Evolutionary conservation across 1,140 invertebrate genomes (phyloP), one percentile per base, ranked within the genome.

Genomic region (Eumaeus atala): DNA sequence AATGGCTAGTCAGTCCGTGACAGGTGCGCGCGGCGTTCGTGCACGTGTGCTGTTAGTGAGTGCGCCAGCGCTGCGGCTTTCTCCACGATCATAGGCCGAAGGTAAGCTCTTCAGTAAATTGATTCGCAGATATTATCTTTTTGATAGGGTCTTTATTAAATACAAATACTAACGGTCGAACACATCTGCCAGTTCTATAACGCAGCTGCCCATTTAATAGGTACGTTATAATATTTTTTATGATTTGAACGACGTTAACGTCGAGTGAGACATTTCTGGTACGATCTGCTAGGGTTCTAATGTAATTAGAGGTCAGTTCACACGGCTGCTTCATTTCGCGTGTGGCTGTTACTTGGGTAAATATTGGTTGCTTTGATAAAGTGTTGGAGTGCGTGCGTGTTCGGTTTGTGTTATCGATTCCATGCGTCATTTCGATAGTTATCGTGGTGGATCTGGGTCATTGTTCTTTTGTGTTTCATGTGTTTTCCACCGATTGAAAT

Each of bases 21-120:
- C 82, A 86, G 82, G 82, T 86, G 82, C 74, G 77, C 74, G 77
- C 74, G 70, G 72, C 77, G 66, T 75, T 78, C 77, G 80, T 86
- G 74, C 83, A 86, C 83, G 83, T 86, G 83, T 86, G 70, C 78
- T 74, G 75, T 84, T 82, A 68, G 83, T 84, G 83, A 84, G 83
- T 86, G 83, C 76, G 74, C 78, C 67, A 57, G 67, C 74, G 74
- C 77, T 71, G 71, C 66, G 62, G 63, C 67, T 69, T 67, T 69
- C 76, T 67, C 67, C 57, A 16, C 67, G 56, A 57, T 54, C 66
- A 59, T 64, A 54, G 21, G 61, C 53, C 63, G 50, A 61, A 53
- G 82, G 82, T 83, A 72, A 85, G 81, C 81, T 66, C 61, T 71
- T 57, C 60, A 60, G 40, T 38, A 37, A 34, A 42, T 44, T 58